These are phyloP conservation scores for Steatornis caripensis DNA, from an alignment of 2,113 vertebrate genomes.

Conservation along the genomic window DNA sequence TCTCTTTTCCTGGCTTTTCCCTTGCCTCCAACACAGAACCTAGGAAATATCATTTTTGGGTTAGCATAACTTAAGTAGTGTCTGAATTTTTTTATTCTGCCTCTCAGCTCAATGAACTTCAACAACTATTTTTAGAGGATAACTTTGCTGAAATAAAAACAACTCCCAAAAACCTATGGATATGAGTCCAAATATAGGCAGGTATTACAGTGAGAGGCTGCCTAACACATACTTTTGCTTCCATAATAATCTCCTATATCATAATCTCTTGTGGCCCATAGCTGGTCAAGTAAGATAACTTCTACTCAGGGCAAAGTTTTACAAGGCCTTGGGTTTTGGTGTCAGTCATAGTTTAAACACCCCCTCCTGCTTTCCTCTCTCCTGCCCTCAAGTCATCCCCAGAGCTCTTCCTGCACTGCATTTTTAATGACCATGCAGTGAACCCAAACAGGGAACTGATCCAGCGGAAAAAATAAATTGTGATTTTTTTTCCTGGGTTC, in stretches of 20 bases:
- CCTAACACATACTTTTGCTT: not conserved
- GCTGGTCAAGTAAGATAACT: not conserved
- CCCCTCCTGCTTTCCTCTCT: not conserved
- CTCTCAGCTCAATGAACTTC: not conserved
- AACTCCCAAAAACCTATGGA: not conserved
- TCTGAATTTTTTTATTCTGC: not conserved
- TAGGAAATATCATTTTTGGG: not conserved
- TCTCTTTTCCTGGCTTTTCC: not conserved
- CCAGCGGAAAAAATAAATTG: not conserved
- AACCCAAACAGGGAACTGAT: not conserved
- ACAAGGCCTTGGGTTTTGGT: not conserved
- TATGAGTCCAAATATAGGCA: accelerated
- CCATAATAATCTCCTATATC: not conserved
- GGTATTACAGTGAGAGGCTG: not conserved
- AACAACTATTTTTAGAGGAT: not conserved
- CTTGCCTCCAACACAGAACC: not conserved
- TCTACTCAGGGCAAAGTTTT: not conserved
- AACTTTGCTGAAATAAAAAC: not conserved
- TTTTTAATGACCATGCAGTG: not conserved
- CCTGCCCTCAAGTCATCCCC: not conserved
- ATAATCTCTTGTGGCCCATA: not conserved
- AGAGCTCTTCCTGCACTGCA: not conserved
- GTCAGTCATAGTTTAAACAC: not conserved
- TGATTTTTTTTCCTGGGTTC: not conserved
- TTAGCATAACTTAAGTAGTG: not conserved